These are phyloP conservation scores for Herminia tarsipennalis DNA, from an alignment of 2,888 invertebrate species.

Conservation along the genomic window DNA sequence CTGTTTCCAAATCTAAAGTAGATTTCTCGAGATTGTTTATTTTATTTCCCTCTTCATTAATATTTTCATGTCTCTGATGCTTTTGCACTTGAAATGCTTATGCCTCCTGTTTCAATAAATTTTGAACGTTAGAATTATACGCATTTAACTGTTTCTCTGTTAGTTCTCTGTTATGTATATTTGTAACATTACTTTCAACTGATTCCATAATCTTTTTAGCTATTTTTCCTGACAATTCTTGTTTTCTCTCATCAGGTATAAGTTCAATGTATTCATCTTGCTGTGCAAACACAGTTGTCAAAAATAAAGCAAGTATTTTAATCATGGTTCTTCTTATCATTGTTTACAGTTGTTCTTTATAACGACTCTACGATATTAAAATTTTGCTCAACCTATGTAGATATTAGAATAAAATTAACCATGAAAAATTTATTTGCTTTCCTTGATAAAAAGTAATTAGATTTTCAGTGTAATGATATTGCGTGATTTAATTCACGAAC, in stretches of 20 bases:
- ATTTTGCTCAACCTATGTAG: constrained; percentile 7
- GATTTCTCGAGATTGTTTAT: constrained; percentile 16
- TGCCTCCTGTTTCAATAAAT: constrained; percentile 65
- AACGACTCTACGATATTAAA: neutral
- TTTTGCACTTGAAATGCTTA: too few species aligned
- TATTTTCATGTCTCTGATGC: constrained; percentile 47
- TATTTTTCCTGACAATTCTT: constrained; percentile 63
- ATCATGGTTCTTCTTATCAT: constrained; percentile 41
- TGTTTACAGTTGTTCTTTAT: too few species aligned
- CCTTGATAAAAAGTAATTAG: constrained; percentile 39
- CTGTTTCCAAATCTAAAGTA: too few species aligned
- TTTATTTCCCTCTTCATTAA: constrained; percentile 21
- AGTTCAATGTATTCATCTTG: constrained; percentile 68
- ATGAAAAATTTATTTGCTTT: constrained; percentile 37
- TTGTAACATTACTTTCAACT: constrained; percentile 44
- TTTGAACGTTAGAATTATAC: constrained; percentile 62
- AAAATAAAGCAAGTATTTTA: constrained; percentile 39
- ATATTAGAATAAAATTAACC: constrained; percentile 32
- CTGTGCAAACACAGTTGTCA: constrained; percentile 29
- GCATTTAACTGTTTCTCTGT: constrained; percentile 55
- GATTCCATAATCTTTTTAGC: constrained; percentile 69
- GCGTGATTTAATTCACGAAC: constrained; percentile 2
- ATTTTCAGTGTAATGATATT: constrained; percentile 12
- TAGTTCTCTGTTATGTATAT: constrained; percentile 49
- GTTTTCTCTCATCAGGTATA: constrained; percentile 65